phyloP scores from a whole-genome alignment of 2,797 vertebrate genomes.

The Myripristis jacobus region DNA sequence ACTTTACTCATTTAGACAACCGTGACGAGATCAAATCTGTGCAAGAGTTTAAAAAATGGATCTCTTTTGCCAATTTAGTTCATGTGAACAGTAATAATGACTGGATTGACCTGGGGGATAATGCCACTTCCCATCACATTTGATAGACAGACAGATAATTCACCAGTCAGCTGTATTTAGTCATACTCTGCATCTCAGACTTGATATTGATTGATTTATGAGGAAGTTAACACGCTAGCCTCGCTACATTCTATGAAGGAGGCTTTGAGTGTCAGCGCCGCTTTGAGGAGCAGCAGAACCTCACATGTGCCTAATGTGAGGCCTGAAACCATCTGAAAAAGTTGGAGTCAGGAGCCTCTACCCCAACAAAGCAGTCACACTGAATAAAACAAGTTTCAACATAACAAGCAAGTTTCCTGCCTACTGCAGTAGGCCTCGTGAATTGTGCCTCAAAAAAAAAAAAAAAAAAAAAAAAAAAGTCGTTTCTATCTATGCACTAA shows the following conservation, averaged over 20 bases:
- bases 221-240: too few species aligned
- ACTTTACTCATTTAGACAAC: neutral
- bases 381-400: constrained; percentile 37
- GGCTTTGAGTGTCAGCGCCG: too few species aligned
- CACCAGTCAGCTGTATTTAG: too few species aligned
- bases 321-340: constrained; percentile 11
- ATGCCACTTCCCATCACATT: too few species aligned
- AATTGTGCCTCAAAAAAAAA: constrained; percentile 42
- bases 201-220: too few species aligned
- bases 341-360: constrained; percentile 25
- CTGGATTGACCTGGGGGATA: too few species aligned
- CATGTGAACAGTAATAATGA: too few species aligned
- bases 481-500: constrained; percentile 39
- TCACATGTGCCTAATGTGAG: constrained; percentile 17
- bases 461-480: constrained; percentile 52
- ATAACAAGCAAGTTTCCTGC: constrained; percentile 43
- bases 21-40: too few species aligned
- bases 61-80: too few species aligned
- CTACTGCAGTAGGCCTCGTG: constrained; percentile 18
- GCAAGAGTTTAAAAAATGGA: too few species aligned
- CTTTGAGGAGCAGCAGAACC: neutral
- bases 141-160: neutral
- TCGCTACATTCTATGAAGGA: too few species aligned
- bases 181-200: too few species aligned
- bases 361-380: constrained; percentile 26